Evolutionary conservation across 2,113 vertebrate genomes (phyloP), one percentile per base, ranked within the genome.

Genomic region (Podarcis raffonei): DNA sequence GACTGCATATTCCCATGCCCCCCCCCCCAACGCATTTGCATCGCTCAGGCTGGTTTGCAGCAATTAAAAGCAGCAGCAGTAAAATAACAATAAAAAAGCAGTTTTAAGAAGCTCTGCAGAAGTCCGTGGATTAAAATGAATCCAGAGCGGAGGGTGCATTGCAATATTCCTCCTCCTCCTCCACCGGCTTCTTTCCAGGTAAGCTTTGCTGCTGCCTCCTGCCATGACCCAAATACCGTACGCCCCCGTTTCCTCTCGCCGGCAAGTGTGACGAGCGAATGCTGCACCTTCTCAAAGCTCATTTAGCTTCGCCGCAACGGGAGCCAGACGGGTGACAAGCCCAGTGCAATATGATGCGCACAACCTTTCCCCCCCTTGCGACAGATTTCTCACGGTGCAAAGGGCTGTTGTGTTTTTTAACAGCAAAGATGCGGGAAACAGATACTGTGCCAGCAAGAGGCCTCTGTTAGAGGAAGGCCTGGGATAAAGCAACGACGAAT

Each of bases 141-240:
- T 74, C 72, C 16, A 35, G 18, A 32, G 1, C 3, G 4, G 30
- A n/a, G n/a, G 71, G 3, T 16, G 30, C 71, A 37, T 18, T n/a
- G 13, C n/a, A 74, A 0, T 0, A 3, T 90, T 89, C 18, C 59
- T 62, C 59, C 18, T 78, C 80, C 79, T 86, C 57, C n/a, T 75
- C 69, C 5, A 0, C 1, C 32, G 0, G 0, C 57, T 84, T 66
- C 81, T 87, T 83, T 92, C 72, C 65, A 89, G 84, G 89, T 84
- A 94, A 88, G 89, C 81, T 86, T 20, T 65, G 87, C 3, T 15
- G 87, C 91, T 66, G 76, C 37, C 94, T 91, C 87, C 79, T 87
- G 37, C 81, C 90, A 87, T 27, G 87, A 86, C 92, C 89, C 32
- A 62, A 88, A 87, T 48, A 86, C 42, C 42, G 42, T 7, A 42